A percentile compares a stretch with the other conserved stretches of the same genome.
Conservation (phyloP, 2,888 invertebrate genomes). For the Chrysomela aeneicollis region DNA sequence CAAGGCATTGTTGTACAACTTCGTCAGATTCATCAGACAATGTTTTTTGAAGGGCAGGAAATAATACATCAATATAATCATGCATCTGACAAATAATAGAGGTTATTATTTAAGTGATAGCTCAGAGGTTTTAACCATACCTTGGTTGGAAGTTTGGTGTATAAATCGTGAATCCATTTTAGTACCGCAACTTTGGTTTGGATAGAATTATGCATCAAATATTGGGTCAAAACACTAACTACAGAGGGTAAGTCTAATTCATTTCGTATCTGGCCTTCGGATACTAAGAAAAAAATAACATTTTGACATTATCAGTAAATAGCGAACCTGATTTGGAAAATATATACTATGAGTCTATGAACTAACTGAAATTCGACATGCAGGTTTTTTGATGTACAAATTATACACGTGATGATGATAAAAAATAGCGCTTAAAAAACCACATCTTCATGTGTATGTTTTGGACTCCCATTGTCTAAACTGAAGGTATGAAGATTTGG, state of each 20-base stretch:
- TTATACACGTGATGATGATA: no score
- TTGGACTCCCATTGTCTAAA: no score
- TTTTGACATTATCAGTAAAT: conserved; percentile 10
- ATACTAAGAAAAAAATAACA: conserved; percentile 42
- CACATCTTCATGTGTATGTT: no score
- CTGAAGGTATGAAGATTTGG: no score
- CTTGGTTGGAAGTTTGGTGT: conserved; percentile 84
- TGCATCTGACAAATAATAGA: conserved; percentile 69
- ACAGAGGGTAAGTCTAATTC: conserved; percentile 78
- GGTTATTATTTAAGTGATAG: not conserved
- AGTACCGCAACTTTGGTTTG: conserved; percentile 96
- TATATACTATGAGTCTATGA: conserved; percentile 8
- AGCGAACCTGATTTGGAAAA: no score
- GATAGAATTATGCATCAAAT: conserved; percentile 86
- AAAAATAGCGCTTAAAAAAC: no score
- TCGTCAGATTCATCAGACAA: conserved; percentile 93
- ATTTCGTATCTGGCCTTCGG: conserved; percentile 41
- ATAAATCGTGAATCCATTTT: conserved; percentile 94
- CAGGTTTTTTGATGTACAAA: no score
- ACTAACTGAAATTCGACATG: not conserved
- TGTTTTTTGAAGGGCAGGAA: conserved; percentile 81
- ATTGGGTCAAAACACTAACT: conserved; percentile 82
- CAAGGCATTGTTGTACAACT: conserved; percentile 92
- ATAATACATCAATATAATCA: conserved; percentile 74
- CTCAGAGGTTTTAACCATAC: conserved; percentile 60